Conservation (phyloP, 2,888 invertebrate species). For the Clivina fossor region DNA sequence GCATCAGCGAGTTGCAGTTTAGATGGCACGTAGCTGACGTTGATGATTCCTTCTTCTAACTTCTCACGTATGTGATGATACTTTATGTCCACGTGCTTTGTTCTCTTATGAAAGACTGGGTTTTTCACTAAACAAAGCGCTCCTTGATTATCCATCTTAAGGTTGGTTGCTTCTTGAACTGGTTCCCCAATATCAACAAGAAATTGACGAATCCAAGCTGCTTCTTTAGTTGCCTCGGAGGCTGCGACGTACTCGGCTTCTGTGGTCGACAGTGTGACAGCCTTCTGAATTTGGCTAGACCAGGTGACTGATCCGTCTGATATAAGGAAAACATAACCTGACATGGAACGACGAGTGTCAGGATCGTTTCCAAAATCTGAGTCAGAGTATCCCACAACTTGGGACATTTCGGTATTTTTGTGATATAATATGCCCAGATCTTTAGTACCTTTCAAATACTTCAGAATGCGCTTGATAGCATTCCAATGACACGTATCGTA, state of each 20-base stretch:
- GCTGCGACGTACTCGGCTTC: slow-evolving; percentile 14
- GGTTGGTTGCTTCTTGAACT: slow-evolving; percentile 2
- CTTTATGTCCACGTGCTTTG: slow-evolving; percentile 19
- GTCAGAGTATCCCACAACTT: too few relatives aligned
- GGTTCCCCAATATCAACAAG: slow-evolving; percentile 7
- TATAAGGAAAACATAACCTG: too few relatives aligned
- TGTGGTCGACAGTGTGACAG: slow-evolving; percentile 1
- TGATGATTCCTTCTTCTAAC: slow-evolving; percentile 8
- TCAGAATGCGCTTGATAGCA: too few relatives aligned
- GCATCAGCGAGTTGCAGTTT: slow-evolving; percentile 8
- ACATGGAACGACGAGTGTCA: too few relatives aligned
- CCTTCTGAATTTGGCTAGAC: slow-evolving; percentile 5
- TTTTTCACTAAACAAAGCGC: slow-evolving; percentile 16
- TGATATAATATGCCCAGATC: too few relatives aligned
- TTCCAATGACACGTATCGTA: too few relatives aligned
- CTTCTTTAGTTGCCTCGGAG: slow-evolving; percentile 15
- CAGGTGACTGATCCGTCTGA: too few relatives aligned
- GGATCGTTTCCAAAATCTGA: too few relatives aligned
- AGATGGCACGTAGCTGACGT: slow-evolving; percentile 9
- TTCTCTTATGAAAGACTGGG: slow-evolving; percentile 11
- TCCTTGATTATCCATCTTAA: slow-evolving; percentile 14
- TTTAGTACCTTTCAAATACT: too few relatives aligned
- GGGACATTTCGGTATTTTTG: too few relatives aligned
- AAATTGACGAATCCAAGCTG: slow-evolving; percentile 11
- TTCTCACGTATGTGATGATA: slow-evolving; percentile 13